Evolutionary conservation across 2,113 vertebrate species (phyloP).

Genomic region (Sporophila hypoxantha): DNA sequence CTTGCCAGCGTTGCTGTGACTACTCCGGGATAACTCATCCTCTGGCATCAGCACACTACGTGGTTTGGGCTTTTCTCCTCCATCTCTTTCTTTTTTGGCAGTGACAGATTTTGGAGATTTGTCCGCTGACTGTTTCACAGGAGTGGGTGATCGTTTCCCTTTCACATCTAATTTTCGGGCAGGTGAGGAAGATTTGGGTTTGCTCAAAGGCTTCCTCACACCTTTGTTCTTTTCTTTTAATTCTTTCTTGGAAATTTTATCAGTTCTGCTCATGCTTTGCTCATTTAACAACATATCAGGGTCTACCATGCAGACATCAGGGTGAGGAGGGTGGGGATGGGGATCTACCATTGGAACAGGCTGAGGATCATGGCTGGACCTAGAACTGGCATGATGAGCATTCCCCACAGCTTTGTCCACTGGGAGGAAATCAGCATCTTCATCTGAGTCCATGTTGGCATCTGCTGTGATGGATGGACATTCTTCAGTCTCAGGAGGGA

Average conservation of each 20-base stretch:
- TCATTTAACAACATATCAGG: slow-evolving; percentile 83
- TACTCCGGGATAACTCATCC: slow-evolving; percentile 79
- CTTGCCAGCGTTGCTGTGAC: slow-evolving; percentile 78
- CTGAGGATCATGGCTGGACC: slow-evolving; percentile 82
- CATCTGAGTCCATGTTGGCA: slow-evolving; percentile 88
- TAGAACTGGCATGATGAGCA: slow-evolving; percentile 72
- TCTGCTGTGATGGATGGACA: slow-evolving; percentile 89
- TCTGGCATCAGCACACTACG: slow-evolving; percentile 70
- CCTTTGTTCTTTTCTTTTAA: slow-evolving; percentile 82
- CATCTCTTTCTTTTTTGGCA: slow-evolving; percentile 75
- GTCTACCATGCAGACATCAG: slow-evolving; percentile 96
- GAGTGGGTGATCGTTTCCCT: slow-evolving; percentile 84
- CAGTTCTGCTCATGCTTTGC: slow-evolving; percentile 70
- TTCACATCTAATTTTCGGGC: slow-evolving; percentile 79
- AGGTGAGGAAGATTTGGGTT: slow-evolving; percentile 86
- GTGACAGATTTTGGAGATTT: slow-evolving; percentile 71
- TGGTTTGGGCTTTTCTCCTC: slow-evolving; percentile 73
- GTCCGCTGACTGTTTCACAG: slow-evolving; percentile 77
- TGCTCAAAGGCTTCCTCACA: slow-evolving; percentile 77
- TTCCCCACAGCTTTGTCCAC: slow-evolving; percentile 83
- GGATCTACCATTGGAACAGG: slow-evolving; percentile 85
- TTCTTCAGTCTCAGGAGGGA: slow-evolving; percentile 86
- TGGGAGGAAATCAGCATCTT: slow-evolving; percentile 90
- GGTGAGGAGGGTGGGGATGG: slow-evolving; percentile 80
- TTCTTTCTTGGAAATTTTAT: slow-evolving; percentile 87